phyloP scores from a whole-genome alignment of 2,888 invertebrate species.

The Pristionchus maxplancki region DNA sequence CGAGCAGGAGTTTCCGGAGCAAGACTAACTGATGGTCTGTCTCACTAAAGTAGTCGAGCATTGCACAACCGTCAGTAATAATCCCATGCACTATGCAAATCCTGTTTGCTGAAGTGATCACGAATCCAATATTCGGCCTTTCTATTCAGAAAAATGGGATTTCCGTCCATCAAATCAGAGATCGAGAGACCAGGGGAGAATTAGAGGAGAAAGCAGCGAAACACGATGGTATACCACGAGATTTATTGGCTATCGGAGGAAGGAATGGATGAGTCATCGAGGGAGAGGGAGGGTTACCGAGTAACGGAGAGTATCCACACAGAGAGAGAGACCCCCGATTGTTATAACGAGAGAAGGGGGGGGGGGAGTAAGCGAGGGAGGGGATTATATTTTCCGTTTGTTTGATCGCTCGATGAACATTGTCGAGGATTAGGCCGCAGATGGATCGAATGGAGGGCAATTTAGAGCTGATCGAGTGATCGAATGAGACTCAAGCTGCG shows the following conservation, averaged over 20 bases:
- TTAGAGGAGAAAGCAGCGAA: slow-evolving; percentile 11
- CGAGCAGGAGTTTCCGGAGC: not conserved
- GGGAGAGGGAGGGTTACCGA: slow-evolving; percentile 4
- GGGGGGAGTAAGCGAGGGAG: not conserved
- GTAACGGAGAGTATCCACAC: not conserved
- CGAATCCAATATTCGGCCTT: not conserved
- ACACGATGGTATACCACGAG: not conserved
- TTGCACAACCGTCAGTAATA: not conserved
- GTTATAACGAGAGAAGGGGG: not conserved
- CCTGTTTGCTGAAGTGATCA: not conserved
- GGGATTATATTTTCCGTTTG: slow-evolving; percentile 26
- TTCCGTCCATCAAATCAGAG: not conserved
- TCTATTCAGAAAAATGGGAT: not conserved
- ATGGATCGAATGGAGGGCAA: not conserved
- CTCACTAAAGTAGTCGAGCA: not conserved
- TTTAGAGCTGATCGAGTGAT: not conserved
- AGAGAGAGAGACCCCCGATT: not conserved
- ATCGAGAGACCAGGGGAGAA: not conserved
- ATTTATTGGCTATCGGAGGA: not conserved
- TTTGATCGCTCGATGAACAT: slow-evolving; percentile 17
- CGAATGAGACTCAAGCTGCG: slow-evolving; percentile 3
- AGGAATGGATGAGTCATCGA: slow-evolving; percentile 2
- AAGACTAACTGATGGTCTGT: not conserved
- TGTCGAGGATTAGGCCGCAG: not conserved
- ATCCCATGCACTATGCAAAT: not conserved